Conservation (phyloP, 2,113 vertebrate species). For the Podarcis muralis region DNA sequence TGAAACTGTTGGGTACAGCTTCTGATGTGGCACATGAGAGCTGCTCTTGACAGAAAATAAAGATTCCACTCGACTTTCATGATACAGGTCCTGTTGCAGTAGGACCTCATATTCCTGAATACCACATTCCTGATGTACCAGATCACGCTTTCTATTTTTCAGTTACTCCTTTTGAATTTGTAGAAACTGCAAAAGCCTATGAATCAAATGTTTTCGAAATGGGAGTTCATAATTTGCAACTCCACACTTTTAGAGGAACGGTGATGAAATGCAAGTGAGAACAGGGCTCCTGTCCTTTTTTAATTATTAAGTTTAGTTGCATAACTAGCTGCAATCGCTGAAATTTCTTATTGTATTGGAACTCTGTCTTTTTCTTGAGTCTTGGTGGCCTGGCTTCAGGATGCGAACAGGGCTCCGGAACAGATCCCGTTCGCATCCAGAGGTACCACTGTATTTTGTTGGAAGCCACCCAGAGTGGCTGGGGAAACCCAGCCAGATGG, state of each 20-base stretch:
- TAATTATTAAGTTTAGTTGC: not conserved
- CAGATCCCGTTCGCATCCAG: no score
- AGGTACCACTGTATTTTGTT: no score
- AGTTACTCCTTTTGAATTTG: not conserved
- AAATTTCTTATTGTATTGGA: not conserved
- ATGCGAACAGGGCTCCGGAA: no score
- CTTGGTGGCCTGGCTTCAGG: not conserved
- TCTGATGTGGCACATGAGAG: not conserved
- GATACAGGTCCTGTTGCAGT: not conserved
- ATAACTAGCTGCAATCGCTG: not conserved
- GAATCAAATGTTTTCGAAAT: not conserved
- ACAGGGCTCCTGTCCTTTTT: not conserved
- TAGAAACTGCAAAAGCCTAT: not conserved
- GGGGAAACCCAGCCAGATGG: no score
- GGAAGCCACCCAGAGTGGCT: no score
- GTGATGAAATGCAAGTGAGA: not conserved
- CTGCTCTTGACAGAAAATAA: not conserved
- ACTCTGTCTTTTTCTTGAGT: not conserved
- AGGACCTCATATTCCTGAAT: not conserved
- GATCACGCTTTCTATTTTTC: not conserved
- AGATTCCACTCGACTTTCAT: not conserved
- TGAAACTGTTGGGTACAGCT: not conserved
- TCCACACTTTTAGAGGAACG: not conserved
- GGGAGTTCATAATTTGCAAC: not conserved
- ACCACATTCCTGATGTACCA: not conserved